phyloP scores from a whole-genome alignment of 92 coral and sea anemone species.

The Epizoanthus scotinus region DNA sequence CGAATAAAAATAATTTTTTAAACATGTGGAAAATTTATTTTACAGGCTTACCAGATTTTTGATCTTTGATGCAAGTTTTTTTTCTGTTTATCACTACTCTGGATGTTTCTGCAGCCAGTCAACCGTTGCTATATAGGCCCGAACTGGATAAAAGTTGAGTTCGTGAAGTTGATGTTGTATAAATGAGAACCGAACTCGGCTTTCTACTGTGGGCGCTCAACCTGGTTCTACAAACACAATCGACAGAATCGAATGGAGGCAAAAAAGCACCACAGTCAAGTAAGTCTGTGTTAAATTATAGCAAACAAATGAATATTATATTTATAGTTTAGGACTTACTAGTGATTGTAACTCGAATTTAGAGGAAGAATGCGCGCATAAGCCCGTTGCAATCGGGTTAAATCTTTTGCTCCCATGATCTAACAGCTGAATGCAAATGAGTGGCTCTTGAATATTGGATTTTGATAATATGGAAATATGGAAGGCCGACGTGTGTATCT shows the following conservation, averaged over 20 bases:
- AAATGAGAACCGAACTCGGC: constrained; percentile 25
- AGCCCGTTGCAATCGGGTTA: constrained; percentile 1
- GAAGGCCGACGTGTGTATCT: not conserved
- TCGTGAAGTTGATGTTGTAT: constrained; percentile 20
- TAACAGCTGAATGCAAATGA: not conserved
- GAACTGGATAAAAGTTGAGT: not conserved
- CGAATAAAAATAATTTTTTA: constrained; percentile 6
- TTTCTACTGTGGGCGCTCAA: constrained; percentile 29
- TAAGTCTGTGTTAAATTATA: not conserved
- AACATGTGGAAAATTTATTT: constrained; percentile 34
- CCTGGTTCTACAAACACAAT: constrained; percentile 11
- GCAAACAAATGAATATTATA: too few relatives aligned
- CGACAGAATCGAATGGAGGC: constrained; percentile 10
- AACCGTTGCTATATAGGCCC: not conserved
- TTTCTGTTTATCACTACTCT: not conserved
- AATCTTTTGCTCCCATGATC: not conserved
- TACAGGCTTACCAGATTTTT: constrained; percentile 10
- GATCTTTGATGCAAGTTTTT: not conserved
- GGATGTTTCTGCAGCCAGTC: not conserved
- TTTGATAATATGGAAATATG: not conserved
- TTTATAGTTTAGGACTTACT: too few relatives aligned
- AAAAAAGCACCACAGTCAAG: constrained; percentile 12
- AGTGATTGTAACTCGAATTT: not conserved
- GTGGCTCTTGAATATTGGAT: not conserved
- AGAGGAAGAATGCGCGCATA: not conserved